Percentiles rank a stretch among this genome's conserved stretches.
These are phyloP conservation scores for Suillia variegata DNA, from an alignment of 2,888 invertebrate genomes.

Conservation along the genomic window DNA sequence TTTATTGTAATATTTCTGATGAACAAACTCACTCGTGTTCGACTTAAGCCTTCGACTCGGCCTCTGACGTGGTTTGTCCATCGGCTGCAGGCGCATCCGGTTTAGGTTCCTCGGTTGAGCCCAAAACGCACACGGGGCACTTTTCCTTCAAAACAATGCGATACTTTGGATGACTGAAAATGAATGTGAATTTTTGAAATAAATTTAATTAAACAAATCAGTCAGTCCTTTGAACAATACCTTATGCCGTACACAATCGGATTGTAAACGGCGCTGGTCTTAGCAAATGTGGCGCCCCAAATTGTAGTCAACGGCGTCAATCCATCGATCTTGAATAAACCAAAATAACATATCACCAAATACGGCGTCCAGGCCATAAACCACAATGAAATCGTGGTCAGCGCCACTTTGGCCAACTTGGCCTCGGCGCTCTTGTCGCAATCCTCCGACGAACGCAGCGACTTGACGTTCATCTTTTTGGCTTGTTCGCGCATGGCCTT, in stretches of 20 bases:
- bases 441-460: slow-evolving; percentile 64
- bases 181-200: neutral
- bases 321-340: slow-evolving; percentile 73
- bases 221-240: slow-evolving; percentile 44
- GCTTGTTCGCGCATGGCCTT: slow-evolving; percentile 67
- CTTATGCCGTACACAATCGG: slow-evolving; percentile 68
- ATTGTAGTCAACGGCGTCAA: slow-evolving; percentile 81
- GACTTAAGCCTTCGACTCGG: slow-evolving; percentile 37
- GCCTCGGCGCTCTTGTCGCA: slow-evolving; percentile 64
- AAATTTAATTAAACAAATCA: neutral
- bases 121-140: slow-evolving; percentile 63
- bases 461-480: slow-evolving; percentile 70
- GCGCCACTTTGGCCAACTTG: slow-evolving; percentile 67
- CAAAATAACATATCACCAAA: slow-evolving; percentile 77
- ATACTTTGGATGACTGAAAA: slow-evolving; percentile 65
- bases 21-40: neutral
- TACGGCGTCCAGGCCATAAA: slow-evolving; percentile 81
- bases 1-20: neutral
- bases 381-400: slow-evolving; percentile 70
- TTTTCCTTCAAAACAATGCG: slow-evolving; percentile 65
- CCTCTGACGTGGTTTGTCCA: slow-evolving; percentile 33
- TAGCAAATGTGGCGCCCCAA: slow-evolving; percentile 68
- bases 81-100: slow-evolving; percentile 31
- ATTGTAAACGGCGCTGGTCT: slow-evolving; percentile 65
- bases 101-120: slow-evolving; percentile 38